These are phyloP conservation scores for Hirtodrosophila trivittata DNA, from an alignment of 2,888 invertebrate genomes.

Conservation along the genomic window DNA sequence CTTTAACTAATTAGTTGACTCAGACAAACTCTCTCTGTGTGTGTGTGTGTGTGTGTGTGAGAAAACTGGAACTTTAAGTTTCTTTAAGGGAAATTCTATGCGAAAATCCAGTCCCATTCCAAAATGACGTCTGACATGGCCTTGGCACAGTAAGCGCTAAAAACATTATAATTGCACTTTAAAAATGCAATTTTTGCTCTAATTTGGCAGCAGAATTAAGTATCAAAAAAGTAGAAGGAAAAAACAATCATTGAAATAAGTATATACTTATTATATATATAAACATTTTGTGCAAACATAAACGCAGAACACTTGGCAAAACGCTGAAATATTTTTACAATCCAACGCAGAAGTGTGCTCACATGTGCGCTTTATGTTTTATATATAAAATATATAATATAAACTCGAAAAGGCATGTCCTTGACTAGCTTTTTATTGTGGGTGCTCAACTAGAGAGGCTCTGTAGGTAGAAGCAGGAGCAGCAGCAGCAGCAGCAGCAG, in stretches of 20 bases:
- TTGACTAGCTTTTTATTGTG: slow-evolving; percentile 57
- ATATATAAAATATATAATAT: too few species aligned
- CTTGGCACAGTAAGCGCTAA: slow-evolving; percentile 15
- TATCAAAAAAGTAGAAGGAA: slow-evolving; percentile 34
- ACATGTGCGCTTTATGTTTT: too few species aligned
- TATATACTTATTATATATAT: slow-evolving; percentile 6
- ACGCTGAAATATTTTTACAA: slow-evolving; percentile 42
- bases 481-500: not conserved
- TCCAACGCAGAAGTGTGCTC: slow-evolving; percentile 10
- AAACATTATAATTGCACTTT: slow-evolving; percentile 28
- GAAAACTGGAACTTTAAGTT: too few species aligned
- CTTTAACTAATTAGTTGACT: slow-evolving; percentile 24
- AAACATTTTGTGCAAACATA: slow-evolving; percentile 39
- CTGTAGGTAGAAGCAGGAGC: not conserved
- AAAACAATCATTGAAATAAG: slow-evolving; percentile 17
- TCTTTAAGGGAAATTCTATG: too few species aligned
- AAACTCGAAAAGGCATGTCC: slow-evolving; percentile 63
- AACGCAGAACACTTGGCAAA: slow-evolving; percentile 19
- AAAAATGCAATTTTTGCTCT: slow-evolving; percentile 22
- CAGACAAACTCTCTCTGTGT: too few species aligned
- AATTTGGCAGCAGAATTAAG: slow-evolving; percentile 52
- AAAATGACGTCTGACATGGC: not conserved
- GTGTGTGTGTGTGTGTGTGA: too few species aligned
- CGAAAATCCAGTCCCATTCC: too few species aligned
- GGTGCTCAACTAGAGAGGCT: slow-evolving; percentile 13